These are phyloP conservation scores for Hystrix cristata DNA, from an alignment of 2,113 vertebrate genomes.

Conservation along the genomic window DNA sequence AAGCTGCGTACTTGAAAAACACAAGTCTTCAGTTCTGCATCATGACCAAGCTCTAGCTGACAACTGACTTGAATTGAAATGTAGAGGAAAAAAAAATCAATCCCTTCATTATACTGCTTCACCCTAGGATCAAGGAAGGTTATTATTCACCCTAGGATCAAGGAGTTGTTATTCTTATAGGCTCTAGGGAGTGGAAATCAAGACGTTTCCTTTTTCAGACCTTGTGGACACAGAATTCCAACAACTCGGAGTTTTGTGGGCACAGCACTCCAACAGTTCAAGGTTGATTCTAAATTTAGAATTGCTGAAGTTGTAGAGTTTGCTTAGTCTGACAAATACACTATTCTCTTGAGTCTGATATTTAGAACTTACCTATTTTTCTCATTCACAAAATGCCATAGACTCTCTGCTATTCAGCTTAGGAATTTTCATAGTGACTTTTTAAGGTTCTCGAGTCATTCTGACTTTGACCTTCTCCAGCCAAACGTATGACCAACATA, in stretches of 20 bases:
- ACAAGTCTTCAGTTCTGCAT: not conserved
- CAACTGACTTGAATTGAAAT: constrained; percentile 34
- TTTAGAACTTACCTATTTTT: constrained; percentile 63
- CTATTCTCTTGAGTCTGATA: constrained; percentile 53
- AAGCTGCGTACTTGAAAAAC: not conserved
- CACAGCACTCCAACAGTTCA: constrained; percentile 24
- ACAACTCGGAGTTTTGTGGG: constrained; percentile 22
- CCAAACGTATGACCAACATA: not conserved
- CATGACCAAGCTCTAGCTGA: constrained; percentile 19
- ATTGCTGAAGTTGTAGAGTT: constrained; percentile 39
- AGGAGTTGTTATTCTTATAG: constrained; percentile 56
- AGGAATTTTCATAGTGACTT: constrained; percentile 35
- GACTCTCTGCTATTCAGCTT: not conserved
- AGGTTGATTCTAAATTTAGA: constrained; percentile 62
- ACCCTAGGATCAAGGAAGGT: constrained; percentile 16
- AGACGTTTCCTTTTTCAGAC: constrained; percentile 24
- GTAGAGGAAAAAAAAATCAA: not conserved
- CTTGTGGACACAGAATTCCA: constrained; percentile 10
- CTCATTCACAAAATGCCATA: constrained; percentile 65
- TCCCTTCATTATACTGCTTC: constrained; percentile 2
- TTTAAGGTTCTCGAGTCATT: constrained; percentile 65
- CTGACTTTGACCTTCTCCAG: constrained; percentile 75
- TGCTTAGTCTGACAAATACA: constrained; percentile 46
- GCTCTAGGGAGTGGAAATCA: constrained; percentile 1
- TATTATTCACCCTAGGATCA: constrained; percentile 41